Base-by-base conservation (phyloP, 2,888 invertebrate species). In the Galeruca laticollis region DNA sequence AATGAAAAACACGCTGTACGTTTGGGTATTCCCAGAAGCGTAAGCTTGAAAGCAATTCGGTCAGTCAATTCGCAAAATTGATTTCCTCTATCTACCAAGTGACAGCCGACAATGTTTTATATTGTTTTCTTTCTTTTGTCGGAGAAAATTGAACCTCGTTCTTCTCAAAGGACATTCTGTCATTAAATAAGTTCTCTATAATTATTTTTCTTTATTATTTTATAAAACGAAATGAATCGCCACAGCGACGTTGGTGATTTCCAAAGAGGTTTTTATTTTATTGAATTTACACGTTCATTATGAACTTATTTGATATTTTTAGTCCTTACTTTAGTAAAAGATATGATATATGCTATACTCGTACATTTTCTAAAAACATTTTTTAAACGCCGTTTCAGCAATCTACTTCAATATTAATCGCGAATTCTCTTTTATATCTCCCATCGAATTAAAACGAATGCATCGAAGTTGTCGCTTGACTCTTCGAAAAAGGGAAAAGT, bases 41-140 rank as follows among this genome's bases (percentile, higher is more conserved):
- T 6, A 15, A 18, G 47, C 47, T 18, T 5, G 47, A 15, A 18
- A 47, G 69, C 70, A 69, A 63, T 74, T 68, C 75, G 71, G 74
- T 76, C 76, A 71, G 76, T 79, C 78, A 78, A 80, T 80, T 79
- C 75, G 56, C 72, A 67, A 78, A 80, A 80, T 79, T 79, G 79
- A 79, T 78, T 79, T 76, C 78, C 78, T 73, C 78, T 77, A 78
- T 79, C 79, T 76, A 73, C 78, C 66, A 66, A 79, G 72, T 78
- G 80, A 80, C 80, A 79, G 80, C 76, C 75, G 68, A 75, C 80
- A 73, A 80, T 80, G 79, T 78, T 79, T 80, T 77, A 80, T 78
- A 80, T 80, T 79, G 80, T 80, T 80, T 80, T 80, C 78, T 79
- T 77, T 75, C 79, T 75, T 75, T 79, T 79, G 77, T 79, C 76